Percentiles rank a stretch among this genome's conserved stretches.
These are phyloP conservation scores for Neria commutata DNA, from an alignment of 2,888 invertebrate species.

Conservation along the genomic window DNA sequence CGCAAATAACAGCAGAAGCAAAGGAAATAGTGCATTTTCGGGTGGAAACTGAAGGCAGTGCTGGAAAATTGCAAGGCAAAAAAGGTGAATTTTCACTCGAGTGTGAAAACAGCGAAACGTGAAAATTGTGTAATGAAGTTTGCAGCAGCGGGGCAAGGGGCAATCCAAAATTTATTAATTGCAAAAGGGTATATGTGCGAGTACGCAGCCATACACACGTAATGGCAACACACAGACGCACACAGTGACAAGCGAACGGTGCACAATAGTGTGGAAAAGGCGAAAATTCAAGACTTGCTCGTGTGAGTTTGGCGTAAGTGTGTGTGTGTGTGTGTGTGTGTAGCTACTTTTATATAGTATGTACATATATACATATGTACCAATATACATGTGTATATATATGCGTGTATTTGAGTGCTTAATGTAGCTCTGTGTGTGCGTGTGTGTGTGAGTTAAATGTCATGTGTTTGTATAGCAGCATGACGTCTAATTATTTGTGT, in stretches of 20 bases:
- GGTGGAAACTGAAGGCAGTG: not conserved
- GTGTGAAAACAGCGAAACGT: conserved; percentile 15
- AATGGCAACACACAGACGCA: too few species aligned
- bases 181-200: not conserved
- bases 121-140: conserved; percentile 25
- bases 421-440: not conserved
- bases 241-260: too few species aligned
- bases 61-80: conserved; percentile 8
- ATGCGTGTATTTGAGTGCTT: conserved; percentile 27
- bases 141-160: conserved; percentile 39
- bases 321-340: conserved; percentile 3
- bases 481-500: conserved; percentile 15
- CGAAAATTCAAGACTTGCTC: not conserved
- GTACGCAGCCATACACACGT: not conserved
- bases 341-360: too few species aligned
- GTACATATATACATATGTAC: conserved; percentile 27
- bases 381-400: conserved; percentile 23
- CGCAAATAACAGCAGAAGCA: conserved; percentile 15
- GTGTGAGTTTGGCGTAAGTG: conserved; percentile 1
- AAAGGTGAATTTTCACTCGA: conserved; percentile 14
- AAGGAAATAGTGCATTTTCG: conserved; percentile 23
- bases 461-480: not conserved
- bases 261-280: not conserved
- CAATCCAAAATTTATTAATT: conserved; percentile 36
- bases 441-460: too few species aligned